Base-by-base conservation (phyloP, 2,888 invertebrate genomes). In the Tortrix viridana region DNA sequence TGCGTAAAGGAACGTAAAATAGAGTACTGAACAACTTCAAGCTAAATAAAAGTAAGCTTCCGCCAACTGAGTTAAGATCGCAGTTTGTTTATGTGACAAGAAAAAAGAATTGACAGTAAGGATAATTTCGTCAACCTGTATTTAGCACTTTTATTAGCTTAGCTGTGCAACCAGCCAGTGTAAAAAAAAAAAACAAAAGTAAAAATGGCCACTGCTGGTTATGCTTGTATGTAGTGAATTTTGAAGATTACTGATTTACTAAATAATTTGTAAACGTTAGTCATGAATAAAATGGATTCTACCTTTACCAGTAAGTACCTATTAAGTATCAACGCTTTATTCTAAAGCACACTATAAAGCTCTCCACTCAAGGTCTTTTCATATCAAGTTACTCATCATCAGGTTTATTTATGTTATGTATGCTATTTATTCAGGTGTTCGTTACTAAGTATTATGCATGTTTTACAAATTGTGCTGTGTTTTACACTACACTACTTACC, bases 241-340 rank as follows among this genome's bases (percentile, higher is more conserved):
- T n/a, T 22, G 37, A 20, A 14, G 20, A 5, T n/a, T 41, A n/a
- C 9, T 14, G 48, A 6, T 18, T 46, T 4, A 14, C 32, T 32
- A 32, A 7, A 32, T 3, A 32, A 3, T 32, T 41, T 16, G 16
- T 6, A 9, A 1, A 41, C 5, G n/a, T 22, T 56, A 7, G 22
- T 16, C n/a, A 63, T 63, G 38, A 75, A 65, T 44, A 86, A 77
- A 79, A 87, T 88, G 85, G 89, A 89, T 73, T 79, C 86, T 26
- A 80, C 85, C 67, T 73, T 84, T 20, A 88, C 90, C 22, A 77
- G 90, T 86, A 72, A 76, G 81, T 74, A 41, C 23, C 32, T 37
- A n/a, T 19, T 50, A 3, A 16, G 18, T 19, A 18, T 19, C 14
- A 38, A 12, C n/a, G n/a, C 38, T 14, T 26, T 32, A 32, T 12